Base-by-base conservation (phyloP, 1,140 invertebrate species). In the Scaptomyza pallida region DNA sequence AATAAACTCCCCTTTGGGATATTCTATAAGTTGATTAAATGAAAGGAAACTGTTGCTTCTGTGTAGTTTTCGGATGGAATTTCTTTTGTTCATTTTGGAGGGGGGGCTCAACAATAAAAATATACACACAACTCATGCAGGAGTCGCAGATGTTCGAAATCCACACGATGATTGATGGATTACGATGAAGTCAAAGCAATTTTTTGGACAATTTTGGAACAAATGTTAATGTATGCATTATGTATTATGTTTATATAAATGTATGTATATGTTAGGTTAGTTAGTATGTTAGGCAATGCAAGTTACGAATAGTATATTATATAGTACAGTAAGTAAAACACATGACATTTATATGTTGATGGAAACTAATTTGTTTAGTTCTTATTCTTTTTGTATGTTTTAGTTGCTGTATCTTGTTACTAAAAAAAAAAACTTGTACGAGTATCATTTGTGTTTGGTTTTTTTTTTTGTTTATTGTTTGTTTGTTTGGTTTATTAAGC, bases 241-340 rank as follows among this genome's bases (percentile, higher is more conserved):
- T 47, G 43, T 44, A 21, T 67, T 60, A 43, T 57, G 33, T 61
- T n/a, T n/a, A 63, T 55, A 43, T 52, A 37, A 8, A 43, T 60
- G 41, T 44, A 52, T 51, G 41, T 55, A 55, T 26, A 6, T 26
- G 19, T 33, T 67, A 35, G 23, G 41, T 63, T 51, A 48, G 51
- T 55, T 59, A 73, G 44, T 80, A 73, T 55, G 45, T 62, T 57
- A 82, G 74, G 78, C 72, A 71, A 81, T 85, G 81, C 61, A 50
- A 59, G 68, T 52, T 60, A 71, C 68, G 60, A 57, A 35, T 63
- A 81, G 73, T 51, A 23, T 12, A n/a, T n/a, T n/a, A n/a, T 52
- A 52, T 56, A 52, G 79, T 86, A 85, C 76, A 77, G 71, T 82
- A 81, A 81, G 56, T 81, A 78, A 76, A 81, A 81, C 78, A 74